Evolutionary conservation across 2,113 vertebrate species (phyloP), one percentile per base, ranked within the genome.

Genomic region (Nannospalax galili): DNA sequence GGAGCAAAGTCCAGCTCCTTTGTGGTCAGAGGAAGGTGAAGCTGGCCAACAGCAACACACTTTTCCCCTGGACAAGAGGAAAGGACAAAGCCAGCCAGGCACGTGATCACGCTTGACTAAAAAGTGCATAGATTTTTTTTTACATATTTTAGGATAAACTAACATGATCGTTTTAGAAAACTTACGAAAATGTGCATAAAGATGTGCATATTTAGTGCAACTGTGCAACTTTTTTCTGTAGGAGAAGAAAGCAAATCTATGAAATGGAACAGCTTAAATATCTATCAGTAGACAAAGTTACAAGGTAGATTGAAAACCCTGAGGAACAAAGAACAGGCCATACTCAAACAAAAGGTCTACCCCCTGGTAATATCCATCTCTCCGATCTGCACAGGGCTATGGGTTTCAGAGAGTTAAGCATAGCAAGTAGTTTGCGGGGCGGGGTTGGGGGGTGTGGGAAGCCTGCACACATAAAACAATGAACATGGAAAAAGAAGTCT

Each of bases 1-100:
- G 40, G 9, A 30, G 24, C 9, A 24, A 0, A 0, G 28, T 4
- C 9, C 4, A 1, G 1, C n/a, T n/a, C 11, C 0, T 7, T 0
- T 0, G 9, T 17, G 56, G 26, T 4, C 19, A 1, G 58, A 35
- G 56, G n/a, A 16, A 19, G 45, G 42, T 2, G 1, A 26, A 3
- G 1, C 17, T 17, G 32, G 20, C 35, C 20, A 16, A 28, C 4
- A 19, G 4, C 3, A 69, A 62, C 1, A 24, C 0, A 3, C 1
- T 1, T 0, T 22, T 37, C 26, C 1, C 1, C 32, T 6, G 3
- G 0, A 3, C 20, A 5, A 7, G 20, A 40, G 15, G 4, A 6
- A 26, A 60, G 60, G n/a, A 37, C 28, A 20, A 7, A 0, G 37
- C 2, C 9, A 1, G 4, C 17, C 69, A 14, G 4, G 0, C 37